Evolutionary conservation across 2,113 vertebrate genomes (phyloP), one percentile per base, ranked within the genome.

Genomic region (Ammodytes dubius): DNA sequence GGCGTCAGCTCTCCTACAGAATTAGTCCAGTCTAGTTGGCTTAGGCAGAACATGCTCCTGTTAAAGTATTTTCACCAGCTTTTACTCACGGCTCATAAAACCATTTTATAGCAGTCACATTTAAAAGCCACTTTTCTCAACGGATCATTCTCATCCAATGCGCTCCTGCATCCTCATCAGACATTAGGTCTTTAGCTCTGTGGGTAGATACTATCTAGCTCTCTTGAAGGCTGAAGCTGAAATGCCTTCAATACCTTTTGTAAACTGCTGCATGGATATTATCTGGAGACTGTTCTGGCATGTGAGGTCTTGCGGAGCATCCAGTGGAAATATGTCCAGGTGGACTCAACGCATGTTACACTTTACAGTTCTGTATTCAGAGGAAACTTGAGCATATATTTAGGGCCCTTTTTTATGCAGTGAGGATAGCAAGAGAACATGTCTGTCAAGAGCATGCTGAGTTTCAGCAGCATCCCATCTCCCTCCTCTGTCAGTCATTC

Each of bases 261-360:
- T 56, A 54, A 19, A 40, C 60, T 79, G 60, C 52, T 56, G 90
- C 89, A 92, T 91, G 89, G 68, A 68, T 59, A 64, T 85, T 49
- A 69, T 73, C 37, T 64, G 27, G 60, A 52, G 65, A 39, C 74
- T 79, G 43, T n/a, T 15, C 49, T 72, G 80, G 86, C 81, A 87
- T 89, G 89, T 46, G 64, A 83, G 52, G 35, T 77, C 64, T 70
- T 64, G 61, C 11, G n/a, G 54, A 81, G 61, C 79, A 60, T 86
- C 68, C 46, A 82, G 14, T 53, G 19, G 2, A 68, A 66, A 57
- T 70, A 60, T 65, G 43, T 61, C 61, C 13, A 10, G 54, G 43
- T 43, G 50, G 47, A 61, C 47, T 79, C 35, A 19, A 53, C 83
- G 88, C 87, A 88, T 90, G 85, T 80, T 37, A 35, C 64, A 54